Conservation (phyloP, 2,797 vertebrate genomes). For the Loris lydekkerianus region DNA sequence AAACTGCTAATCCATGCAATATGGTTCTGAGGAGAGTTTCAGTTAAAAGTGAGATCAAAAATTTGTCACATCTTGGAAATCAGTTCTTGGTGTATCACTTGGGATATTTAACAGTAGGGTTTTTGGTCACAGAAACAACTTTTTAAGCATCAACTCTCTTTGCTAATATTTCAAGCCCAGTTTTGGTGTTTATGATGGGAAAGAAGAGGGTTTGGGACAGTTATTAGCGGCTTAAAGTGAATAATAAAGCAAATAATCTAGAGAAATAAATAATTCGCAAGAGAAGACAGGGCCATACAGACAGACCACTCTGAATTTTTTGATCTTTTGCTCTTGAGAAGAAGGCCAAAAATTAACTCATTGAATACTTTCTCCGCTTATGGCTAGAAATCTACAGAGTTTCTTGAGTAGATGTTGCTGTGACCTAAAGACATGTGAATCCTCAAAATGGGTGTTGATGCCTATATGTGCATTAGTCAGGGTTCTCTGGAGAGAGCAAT, state of each 20-base stretch:
- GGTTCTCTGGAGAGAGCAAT: background rate
- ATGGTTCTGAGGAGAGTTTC: background rate
- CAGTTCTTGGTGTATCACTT: background rate
- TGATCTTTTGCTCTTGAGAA: background rate
- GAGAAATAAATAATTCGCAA: background rate
- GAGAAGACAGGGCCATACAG: background rate
- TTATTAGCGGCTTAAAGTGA: background rate
- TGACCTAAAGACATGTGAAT: background rate
- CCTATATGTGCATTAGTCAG: background rate
- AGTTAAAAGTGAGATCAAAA: background rate
- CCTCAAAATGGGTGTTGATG: background rate
- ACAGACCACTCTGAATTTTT: background rate
- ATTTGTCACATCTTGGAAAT: background rate
- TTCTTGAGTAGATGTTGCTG: background rate
- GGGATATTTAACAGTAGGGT: background rate
- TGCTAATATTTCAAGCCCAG: background rate
- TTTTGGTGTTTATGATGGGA: background rate
- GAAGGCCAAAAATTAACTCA: background rate
- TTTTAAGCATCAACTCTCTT: background rate
- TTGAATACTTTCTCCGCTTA: background rate
- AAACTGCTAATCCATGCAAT: background rate
- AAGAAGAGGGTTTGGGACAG: background rate
- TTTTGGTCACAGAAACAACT: constrained; percentile 5
- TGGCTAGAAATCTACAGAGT: background rate
- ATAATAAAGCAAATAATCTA: background rate